A percentile compares a stretch with the other conserved stretches of the same genome.
Evolutionary conservation across 2,113 vertebrate species (phyloP).

Genomic region (Scophthalmus maximus): DNA sequence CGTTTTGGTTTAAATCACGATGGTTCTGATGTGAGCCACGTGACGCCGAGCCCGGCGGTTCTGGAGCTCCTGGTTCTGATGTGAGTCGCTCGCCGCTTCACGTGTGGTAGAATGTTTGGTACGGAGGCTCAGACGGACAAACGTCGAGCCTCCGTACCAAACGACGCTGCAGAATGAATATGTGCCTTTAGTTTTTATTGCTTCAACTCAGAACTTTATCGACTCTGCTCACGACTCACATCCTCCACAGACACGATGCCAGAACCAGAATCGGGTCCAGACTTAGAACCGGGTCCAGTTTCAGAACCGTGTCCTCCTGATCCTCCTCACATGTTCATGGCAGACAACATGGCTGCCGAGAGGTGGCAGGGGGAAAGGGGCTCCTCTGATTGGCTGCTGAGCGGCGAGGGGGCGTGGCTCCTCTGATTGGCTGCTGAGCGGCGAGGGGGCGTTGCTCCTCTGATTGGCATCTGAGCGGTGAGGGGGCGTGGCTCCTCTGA

Average conservation of each 20-base stretch:
- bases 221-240: conserved; percentile 35
- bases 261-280: no score
- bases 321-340: conserved; percentile 33
- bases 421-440: neutral
- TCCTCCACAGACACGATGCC: conserved; percentile 4
- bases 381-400: neutral
- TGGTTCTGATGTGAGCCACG: conserved; percentile 30
- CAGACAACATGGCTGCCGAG: conserved; percentile 47
- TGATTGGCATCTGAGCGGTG: conserved; percentile 43
- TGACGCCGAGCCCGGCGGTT: no score
- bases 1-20: conserved; percentile 67
- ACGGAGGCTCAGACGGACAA: conserved; percentile 11
- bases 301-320: no score
- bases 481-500: neutral
- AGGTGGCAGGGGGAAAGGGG: neutral
- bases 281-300: no score
- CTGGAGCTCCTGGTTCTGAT: conserved; percentile 8
- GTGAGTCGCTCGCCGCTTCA: neutral
- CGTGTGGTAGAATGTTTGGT: neutral
- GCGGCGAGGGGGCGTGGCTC: neutral
- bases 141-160: neutral
- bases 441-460: no score
- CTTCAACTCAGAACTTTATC: conserved; percentile 14
- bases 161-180: conserved; percentile 32
- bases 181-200: conserved; percentile 54